Conservation (phyloP, 2,113 vertebrate species). For the Vidua macroura region DNA sequence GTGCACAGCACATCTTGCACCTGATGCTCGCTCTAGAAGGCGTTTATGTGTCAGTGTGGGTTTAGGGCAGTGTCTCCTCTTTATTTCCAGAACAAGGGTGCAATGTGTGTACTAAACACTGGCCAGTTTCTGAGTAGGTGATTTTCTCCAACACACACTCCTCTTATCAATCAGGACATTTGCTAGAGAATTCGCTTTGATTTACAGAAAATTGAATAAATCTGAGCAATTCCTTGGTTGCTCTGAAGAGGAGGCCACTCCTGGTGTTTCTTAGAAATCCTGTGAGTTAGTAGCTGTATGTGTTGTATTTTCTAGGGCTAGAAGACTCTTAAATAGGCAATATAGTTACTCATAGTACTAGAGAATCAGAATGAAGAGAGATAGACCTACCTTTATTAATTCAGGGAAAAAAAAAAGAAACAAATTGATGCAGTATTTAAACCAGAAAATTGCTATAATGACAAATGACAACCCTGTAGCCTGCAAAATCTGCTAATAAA, state of each 20-base stretch:
- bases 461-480: conserved; percentile 60
- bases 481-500: conserved; percentile 67
- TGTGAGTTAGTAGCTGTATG: not conserved
- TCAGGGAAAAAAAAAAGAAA: not conserved
- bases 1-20: fast-evolving
- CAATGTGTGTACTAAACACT: not conserved
- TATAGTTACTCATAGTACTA: conserved; percentile 20
- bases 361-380: conserved; percentile 40
- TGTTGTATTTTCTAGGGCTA: not conserved
- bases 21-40: not conserved
- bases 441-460: conserved; percentile 64
- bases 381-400: conserved; percentile 48
- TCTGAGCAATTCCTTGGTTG: conserved; percentile 12
- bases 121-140: not conserved
- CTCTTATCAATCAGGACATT: not conserved
- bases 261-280: not conserved
- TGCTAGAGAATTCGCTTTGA: not conserved
- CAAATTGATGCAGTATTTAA: conserved; percentile 68
- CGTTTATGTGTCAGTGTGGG: fast-evolving
- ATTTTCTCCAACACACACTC: not conserved
- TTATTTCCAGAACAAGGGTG: not conserved
- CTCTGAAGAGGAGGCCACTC: not conserved
- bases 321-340: not conserved
- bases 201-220: not conserved
- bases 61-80: not conserved